phyloP scores from a whole-genome alignment of 1,140 invertebrate species.

The Spodoptera frugiperda region DNA sequence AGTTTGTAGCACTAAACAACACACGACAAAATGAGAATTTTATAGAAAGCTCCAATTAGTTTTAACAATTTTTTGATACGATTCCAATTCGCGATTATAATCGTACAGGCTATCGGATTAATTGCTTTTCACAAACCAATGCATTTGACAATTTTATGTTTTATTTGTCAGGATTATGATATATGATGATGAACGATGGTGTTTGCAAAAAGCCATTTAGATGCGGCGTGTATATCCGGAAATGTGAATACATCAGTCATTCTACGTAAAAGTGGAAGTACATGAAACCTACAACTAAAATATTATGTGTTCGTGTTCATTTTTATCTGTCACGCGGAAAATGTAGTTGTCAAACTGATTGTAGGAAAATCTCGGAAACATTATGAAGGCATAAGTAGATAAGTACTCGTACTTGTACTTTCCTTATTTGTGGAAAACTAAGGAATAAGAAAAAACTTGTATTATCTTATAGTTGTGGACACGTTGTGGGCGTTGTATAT shows the following conservation, averaged over 20 bases:
- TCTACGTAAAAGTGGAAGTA: not conserved
- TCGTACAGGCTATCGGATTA: slow-evolving; percentile 1
- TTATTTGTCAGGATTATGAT: slow-evolving; percentile 26
- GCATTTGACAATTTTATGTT: slow-evolving; percentile 29
- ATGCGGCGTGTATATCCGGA: slow-evolving; percentile 4
- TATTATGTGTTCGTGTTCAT: slow-evolving; percentile 6
- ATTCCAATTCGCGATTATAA: slow-evolving; percentile 7
- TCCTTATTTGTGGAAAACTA: too few species aligned
- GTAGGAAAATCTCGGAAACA: too few species aligned
- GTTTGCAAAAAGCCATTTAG: slow-evolving; percentile 35
- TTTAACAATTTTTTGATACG: not conserved
- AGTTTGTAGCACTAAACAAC: too few species aligned
- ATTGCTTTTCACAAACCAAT: slow-evolving; percentile 7
- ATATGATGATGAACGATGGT: slow-evolving; percentile 31
- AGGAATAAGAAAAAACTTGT: too few species aligned
- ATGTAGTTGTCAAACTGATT: not conserved
- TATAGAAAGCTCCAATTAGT: too few species aligned
- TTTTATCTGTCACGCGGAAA: slow-evolving; percentile 21
- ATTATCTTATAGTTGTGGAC: too few species aligned
- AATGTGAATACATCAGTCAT: slow-evolving; percentile 36
- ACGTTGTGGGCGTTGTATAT: too few species aligned
- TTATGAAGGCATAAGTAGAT: too few species aligned
- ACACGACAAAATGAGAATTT: too few species aligned
- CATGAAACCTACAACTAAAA: not conserved
- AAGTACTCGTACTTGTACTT: too few species aligned